Conservation (phyloP, 1,140 invertebrate species). For the Teleogryllus occipitalis region DNA sequence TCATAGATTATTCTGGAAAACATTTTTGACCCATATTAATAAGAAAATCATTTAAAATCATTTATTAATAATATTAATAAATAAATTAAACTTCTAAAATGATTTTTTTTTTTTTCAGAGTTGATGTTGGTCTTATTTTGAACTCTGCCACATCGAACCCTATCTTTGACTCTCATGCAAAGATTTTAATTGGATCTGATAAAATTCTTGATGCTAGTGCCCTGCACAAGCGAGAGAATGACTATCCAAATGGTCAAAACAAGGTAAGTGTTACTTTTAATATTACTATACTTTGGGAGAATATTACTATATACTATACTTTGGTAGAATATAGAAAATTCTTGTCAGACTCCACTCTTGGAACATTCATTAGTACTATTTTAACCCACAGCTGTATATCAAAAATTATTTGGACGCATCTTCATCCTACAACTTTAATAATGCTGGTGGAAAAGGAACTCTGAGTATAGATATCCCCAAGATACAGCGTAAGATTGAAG, state of each 20-base stretch:
- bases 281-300: not conserved
- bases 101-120: slow-evolving; percentile 33
- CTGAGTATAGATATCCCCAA: slow-evolving; percentile 37
- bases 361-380: not conserved
- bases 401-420: slow-evolving; percentile 45
- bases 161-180: slow-evolving; percentile 42
- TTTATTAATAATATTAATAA: not conserved
- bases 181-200: slow-evolving; percentile 40
- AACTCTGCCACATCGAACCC: slow-evolving; percentile 30
- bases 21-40: not conserved
- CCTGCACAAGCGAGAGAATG: slow-evolving; percentile 30
- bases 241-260: slow-evolving; percentile 42
- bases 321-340: not conserved
- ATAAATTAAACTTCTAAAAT: not conserved
- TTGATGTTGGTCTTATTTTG: slow-evolving; percentile 42
- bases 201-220: slow-evolving; percentile 44
- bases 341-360: not conserved
- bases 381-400: slow-evolving; percentile 28
- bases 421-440: slow-evolving; percentile 43
- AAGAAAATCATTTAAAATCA: not conserved
- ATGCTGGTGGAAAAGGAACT: slow-evolving; percentile 47
- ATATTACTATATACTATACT: not conserved
- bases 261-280: slow-evolving; percentile 33
- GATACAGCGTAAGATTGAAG: slow-evolving; percentile 50
- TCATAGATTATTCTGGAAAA: not conserved